A percentile compares a stretch with the other conserved stretches of the same genome.
phyloP scores from a whole-genome alignment of 2,888 invertebrate species.

The Hydroisotoma schaefferi region DNA sequence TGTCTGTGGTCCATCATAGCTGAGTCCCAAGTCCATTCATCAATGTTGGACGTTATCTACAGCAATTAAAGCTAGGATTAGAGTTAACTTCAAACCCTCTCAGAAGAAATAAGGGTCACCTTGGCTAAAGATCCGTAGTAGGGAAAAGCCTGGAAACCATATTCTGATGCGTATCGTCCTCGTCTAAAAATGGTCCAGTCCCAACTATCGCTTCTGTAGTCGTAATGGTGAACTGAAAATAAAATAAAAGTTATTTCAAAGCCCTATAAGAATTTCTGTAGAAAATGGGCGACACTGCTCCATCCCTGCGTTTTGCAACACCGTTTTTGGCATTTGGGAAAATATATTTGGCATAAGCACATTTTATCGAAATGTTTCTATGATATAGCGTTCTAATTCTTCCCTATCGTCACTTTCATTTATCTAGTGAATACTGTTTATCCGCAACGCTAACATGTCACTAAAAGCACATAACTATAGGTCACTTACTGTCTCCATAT shows the following conservation, averaged over 20 bases:
- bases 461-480: neutral
- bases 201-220: slow-evolving; percentile 79
- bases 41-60: slow-evolving; percentile 37
- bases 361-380: no score
- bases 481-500: slow-evolving; percentile 55
- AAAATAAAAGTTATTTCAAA: no score
- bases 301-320: no score
- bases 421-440: neutral
- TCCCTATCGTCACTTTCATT: no score
- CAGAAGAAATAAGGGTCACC: neutral
- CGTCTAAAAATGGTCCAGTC: slow-evolving; percentile 61
- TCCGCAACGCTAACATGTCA: no score
- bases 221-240: slow-evolving; percentile 88
- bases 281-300: no score
- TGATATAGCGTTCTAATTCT: no score
- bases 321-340: no score
- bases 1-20: slow-evolving; percentile 62
- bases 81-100: no score
- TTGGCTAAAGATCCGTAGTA: slow-evolving; percentile 49
- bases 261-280: no score
- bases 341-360: no score
- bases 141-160: slow-evolving; percentile 89
- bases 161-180: slow-evolving; percentile 79
- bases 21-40: slow-evolving; percentile 52
- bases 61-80: no score